These are phyloP conservation scores for Cladopsammia gracilis DNA, from an alignment of 64 coral and sea anemone genomes.

Conservation along the genomic window DNA sequence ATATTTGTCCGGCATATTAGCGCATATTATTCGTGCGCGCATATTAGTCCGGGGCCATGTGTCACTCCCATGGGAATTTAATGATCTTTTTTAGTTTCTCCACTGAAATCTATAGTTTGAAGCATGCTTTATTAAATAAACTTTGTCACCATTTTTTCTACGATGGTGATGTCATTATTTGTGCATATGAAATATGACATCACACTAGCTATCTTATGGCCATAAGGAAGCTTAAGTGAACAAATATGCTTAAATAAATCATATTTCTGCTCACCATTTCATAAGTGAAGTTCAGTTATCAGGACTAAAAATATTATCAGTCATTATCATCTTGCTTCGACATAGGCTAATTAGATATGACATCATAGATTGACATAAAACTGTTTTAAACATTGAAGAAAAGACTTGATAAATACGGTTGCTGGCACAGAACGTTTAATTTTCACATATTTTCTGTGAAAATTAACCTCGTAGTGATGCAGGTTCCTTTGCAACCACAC, in stretches of 20 bases:
- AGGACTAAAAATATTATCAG: background rate
- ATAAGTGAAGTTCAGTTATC: background rate
- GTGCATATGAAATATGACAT: slow-evolving; percentile 1
- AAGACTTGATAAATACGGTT: too few relatives aligned
- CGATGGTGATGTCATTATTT: background rate
- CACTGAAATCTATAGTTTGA: background rate
- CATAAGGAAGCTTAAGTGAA: background rate
- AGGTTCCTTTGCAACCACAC: slow-evolving; percentile 40
- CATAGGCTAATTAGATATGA: background rate
- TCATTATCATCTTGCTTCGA: background rate
- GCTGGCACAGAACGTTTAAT: too few relatives aligned
- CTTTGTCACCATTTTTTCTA: slow-evolving; percentile 1
- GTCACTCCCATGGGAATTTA: slow-evolving; percentile 18
- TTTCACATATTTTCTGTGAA: background rate
- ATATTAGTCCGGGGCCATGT: slow-evolving; percentile 31
- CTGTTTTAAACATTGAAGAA: too few relatives aligned
- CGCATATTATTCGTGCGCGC: too few relatives aligned
- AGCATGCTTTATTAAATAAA: background rate
- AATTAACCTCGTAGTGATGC: slow-evolving; percentile 7
- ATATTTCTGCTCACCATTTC: background rate
- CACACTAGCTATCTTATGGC: background rate
- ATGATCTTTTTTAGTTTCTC: slow-evolving; percentile 44
- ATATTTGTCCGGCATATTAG: too few relatives aligned
- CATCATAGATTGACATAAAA: too few relatives aligned
- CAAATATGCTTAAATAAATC: background rate